These are phyloP conservation scores for Leptarthrus brevirostris DNA, from an alignment of 2,888 invertebrate genomes.

Conservation along the genomic window DNA sequence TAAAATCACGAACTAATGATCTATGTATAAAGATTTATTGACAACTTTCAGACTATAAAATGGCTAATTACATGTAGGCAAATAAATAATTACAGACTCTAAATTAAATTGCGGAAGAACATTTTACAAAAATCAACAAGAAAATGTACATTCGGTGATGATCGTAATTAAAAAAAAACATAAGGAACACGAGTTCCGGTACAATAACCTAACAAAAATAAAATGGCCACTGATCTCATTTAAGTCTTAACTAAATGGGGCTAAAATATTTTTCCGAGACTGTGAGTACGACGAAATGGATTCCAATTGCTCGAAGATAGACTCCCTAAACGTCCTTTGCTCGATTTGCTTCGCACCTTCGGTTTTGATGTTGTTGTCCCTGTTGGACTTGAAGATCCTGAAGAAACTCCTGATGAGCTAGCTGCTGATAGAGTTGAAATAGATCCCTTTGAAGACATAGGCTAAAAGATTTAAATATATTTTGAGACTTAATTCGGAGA, in stretches of 20 bases:
- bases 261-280: conserved; percentile 66
- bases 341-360: conserved; percentile 62
- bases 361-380: conserved; percentile 64
- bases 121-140: conserved; percentile 44
- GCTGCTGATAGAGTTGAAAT: conserved; percentile 66
- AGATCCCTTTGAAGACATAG: conserved; percentile 66
- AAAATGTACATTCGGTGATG: conserved; percentile 42
- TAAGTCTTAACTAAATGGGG: conserved; percentile 5
- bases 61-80: conserved; percentile 32
- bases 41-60: conserved; percentile 38
- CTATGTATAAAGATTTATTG: conserved; percentile 29
- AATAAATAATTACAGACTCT: conserved; percentile 43
- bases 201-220: conserved; percentile 28
- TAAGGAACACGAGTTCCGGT: background rate
- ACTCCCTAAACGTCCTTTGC: conserved; percentile 64
- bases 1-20: no score
- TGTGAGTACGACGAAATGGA: conserved; percentile 66
- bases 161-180: background rate
- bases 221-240: conserved; percentile 51
- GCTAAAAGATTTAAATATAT: conserved; percentile 57
- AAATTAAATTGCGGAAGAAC: conserved; percentile 13
- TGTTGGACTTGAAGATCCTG: conserved; percentile 66
- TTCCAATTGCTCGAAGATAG: conserved; percentile 66
- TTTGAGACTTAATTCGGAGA: no score
- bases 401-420: conserved; percentile 66